Evolutionary conservation across 2,113 vertebrate species (phyloP).

Genomic region (Labeo rohita): DNA sequence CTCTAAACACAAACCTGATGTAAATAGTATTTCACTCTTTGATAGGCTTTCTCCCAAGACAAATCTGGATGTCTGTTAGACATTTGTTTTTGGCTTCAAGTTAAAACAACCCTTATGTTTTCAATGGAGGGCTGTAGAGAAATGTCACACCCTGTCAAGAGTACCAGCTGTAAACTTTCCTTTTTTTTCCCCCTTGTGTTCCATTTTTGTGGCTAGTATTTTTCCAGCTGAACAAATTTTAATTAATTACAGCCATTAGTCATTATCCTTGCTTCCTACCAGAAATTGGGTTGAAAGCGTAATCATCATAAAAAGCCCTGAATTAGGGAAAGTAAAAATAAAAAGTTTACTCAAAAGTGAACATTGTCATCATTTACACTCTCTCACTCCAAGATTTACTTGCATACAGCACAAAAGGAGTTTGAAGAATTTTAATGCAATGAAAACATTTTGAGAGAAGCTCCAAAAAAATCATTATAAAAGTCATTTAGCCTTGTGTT

Average conservation of each 20-base stretch:
- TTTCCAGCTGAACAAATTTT: constrained; percentile 15
- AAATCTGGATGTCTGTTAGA: not conserved
- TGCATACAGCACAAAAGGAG: not conserved
- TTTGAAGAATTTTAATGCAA: not conserved
- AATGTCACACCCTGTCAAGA: constrained; percentile 27
- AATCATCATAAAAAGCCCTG: constrained; percentile 28
- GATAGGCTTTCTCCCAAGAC: not conserved
- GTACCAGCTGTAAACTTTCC: constrained; percentile 12
- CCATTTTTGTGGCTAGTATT: not conserved
- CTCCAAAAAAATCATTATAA: not conserved
- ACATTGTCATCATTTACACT: not conserved
- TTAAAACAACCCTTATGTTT: constrained; percentile 21
- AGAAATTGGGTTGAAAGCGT: constrained; percentile 21
- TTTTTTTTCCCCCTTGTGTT: not conserved
- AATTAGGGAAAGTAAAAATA: not conserved
- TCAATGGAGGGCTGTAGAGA: constrained; percentile 7
- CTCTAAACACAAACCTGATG: constrained; percentile 7
- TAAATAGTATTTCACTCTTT: constrained; percentile 10
- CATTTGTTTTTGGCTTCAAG: not conserved
- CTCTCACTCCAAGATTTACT: not conserved
- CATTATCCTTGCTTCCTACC: not conserved
- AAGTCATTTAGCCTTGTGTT: not conserved
- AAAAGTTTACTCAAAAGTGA: not conserved
- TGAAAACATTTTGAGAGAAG: not conserved
- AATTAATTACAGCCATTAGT: constrained; percentile 33